Base-by-base conservation (phyloP, 2,888 invertebrate genomes). In the Melangyna quadrimaculata region DNA sequence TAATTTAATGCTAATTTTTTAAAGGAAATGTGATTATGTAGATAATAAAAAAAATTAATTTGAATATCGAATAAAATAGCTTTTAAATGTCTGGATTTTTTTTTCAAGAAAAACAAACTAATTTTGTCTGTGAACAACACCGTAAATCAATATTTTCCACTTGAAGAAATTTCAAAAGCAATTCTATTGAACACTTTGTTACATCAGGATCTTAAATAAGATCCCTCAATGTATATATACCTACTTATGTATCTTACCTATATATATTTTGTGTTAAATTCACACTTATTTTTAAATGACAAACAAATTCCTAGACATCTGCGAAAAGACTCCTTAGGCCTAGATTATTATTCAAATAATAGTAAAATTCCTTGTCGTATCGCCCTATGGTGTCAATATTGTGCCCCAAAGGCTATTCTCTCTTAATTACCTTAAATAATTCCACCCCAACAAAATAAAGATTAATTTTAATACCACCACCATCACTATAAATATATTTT, bases 341-440 rank as follows among this genome's bases (percentile, higher is more conserved):
- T 55, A 37, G 59, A 24, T 35, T 12, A 10, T n/a, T 35, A 8
- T 24, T 14, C 12, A 14, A 37, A 12, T 8, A 22, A 59, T n/a
- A 22, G 22, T n/a, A 59, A 37, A 59, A 59, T 43, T 43, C 27
- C 63, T 63, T 63, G 63, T 27, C 19, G 5, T 57, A 19, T 57
- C 14, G 14, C 19, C n/a, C n/a, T n/a, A n/a, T 61, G 43, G 37
- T 63, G 43, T 17, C 29, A 63, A 43, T n/a, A n/a, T 63, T 45
- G 10, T 12, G 17, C 7, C 43, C n/a, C 29, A 43, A 43, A 63
- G 63, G 40, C 27, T 63, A 43, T 63, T 57, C 51, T 53, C 37
- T 65, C 19, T 40, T 17, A 69, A 51, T 37, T 48, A 70, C 70
- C 67, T 5, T 40, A 22, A 55, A 72, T 57, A 51, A 40, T 22